These are phyloP conservation scores for Stichodactyla helianthus DNA, from an alignment of 64 coral and sea anemone species.

Conservation along the genomic window DNA sequence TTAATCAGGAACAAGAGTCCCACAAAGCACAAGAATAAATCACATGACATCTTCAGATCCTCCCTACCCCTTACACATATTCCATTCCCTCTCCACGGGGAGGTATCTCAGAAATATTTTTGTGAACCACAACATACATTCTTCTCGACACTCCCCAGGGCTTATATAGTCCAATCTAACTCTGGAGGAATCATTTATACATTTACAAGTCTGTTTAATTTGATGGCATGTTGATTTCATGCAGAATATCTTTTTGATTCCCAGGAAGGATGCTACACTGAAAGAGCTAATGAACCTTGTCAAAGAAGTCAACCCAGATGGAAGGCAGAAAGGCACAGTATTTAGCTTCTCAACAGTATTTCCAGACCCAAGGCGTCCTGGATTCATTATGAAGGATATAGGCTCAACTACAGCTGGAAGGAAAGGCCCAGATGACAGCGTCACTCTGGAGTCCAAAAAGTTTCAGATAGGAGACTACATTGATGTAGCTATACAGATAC, in stretches of 20 bases:
- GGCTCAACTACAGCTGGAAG: conserved; percentile 76
- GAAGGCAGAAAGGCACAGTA: conserved; percentile 78
- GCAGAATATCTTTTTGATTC: background rate
- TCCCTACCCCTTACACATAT: background rate
- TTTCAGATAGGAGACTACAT: conserved; percentile 99
- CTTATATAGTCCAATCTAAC: no score
- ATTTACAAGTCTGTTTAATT: no score
- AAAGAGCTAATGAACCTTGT: conserved; percentile 98
- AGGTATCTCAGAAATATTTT: background rate
- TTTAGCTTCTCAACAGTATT: conserved; percentile 97
- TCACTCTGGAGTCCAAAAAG: conserved; percentile 94
- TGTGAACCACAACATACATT: no score
- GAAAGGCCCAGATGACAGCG: conserved; percentile 67
- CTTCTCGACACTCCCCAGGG: no score
- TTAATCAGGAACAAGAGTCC: background rate
- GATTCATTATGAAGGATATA: conserved; percentile 93
- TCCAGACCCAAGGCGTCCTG: conserved; percentile 82
- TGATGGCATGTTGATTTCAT: background rate
- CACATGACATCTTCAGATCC: background rate
- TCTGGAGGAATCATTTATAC: no score
- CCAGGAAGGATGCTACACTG: conserved; percentile 94
- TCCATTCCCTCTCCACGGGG: background rate
- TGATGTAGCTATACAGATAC: conserved; percentile 93
- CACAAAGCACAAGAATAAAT: background rate
- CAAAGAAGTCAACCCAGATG: conserved; percentile 98